A percentile compares a stretch with the other conserved stretches of the same genome.
Conservation (phyloP, 2,797 vertebrate species). For the Clamator glandarius region DNA sequence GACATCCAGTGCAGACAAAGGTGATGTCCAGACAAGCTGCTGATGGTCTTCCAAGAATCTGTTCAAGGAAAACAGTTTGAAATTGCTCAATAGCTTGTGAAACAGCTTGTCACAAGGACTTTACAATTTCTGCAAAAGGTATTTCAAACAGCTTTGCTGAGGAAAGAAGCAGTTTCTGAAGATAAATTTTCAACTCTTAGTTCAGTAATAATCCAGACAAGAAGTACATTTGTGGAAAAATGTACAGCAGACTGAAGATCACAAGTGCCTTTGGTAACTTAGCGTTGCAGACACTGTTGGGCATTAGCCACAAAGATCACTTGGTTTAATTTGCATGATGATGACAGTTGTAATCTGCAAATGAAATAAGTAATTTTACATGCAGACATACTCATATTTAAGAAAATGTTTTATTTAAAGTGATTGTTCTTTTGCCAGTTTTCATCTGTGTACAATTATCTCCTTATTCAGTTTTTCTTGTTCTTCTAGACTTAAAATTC, state of each 20-base stretch:
- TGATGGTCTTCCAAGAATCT: conserved; percentile 51
- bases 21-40: conserved; percentile 33
- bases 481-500: conserved; percentile 9
- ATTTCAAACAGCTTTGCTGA: conserved; percentile 30
- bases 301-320: conserved; percentile 31
- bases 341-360: conserved; percentile 20
- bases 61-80: conserved; percentile 55
- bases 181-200: background rate
- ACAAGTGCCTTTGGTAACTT: background rate
- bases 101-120: conserved; percentile 42
- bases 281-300: background rate
- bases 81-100: conserved; percentile 70
- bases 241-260: background rate
- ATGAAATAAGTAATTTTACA: conserved; percentile 30
- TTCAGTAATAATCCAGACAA: conserved; percentile 28
- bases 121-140: conserved; percentile 58
- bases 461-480: conserved; percentile 8
- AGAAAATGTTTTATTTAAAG: conserved; percentile 42
- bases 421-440: background rate
- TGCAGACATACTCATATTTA: conserved; percentile 13
- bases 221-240: conserved; percentile 23
- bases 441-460: conserved; percentile 23
- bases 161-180: conserved; percentile 22
- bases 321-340: conserved; percentile 25
- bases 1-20: background rate